Percentiles rank a stretch among this genome's conserved stretches.
phyloP scores from a whole-genome alignment of 2,888 invertebrate species.

The Rhamnusium bicolor region DNA sequence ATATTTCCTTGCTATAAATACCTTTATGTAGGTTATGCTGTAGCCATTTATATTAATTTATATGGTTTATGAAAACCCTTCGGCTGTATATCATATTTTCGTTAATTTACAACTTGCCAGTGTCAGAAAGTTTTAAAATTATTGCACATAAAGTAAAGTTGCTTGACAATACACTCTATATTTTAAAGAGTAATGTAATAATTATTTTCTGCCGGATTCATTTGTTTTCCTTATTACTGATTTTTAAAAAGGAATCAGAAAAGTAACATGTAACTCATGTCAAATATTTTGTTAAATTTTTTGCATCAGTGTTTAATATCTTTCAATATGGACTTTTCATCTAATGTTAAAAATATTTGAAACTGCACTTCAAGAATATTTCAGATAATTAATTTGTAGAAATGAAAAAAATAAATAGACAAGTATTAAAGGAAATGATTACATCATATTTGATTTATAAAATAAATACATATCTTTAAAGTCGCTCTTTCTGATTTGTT shows the following conservation, averaged over 20 bases:
- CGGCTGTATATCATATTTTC: conserved; percentile 15
- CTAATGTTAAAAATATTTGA: no score
- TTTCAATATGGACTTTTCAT: no score
- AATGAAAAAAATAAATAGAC: no score
- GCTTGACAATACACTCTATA: neutral
- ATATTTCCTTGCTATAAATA: conserved; percentile 24
- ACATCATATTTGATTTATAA: no score
- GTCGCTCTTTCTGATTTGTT: no score
- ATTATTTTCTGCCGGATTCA: neutral
- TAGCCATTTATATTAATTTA: conserved; percentile 22
- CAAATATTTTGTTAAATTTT: neutral
- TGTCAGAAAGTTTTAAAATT: conserved; percentile 5
- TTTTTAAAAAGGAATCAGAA: no score
- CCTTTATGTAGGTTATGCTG: conserved; percentile 15
- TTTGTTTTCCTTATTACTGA: neutral
- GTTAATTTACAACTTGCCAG: conserved; percentile 18
- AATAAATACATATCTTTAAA: no score
- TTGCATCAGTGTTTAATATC: no score
- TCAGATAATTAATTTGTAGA: no score
- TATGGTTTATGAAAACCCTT: conserved; percentile 20
- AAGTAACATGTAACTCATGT: no score
- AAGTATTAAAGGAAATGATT: no score
- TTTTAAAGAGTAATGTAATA: neutral
- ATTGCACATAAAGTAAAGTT: conserved; percentile 3
- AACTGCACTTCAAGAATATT: no score